phyloP scores from a whole-genome alignment of 2,113 vertebrate genomes.

The Labrus mixtus region DNA sequence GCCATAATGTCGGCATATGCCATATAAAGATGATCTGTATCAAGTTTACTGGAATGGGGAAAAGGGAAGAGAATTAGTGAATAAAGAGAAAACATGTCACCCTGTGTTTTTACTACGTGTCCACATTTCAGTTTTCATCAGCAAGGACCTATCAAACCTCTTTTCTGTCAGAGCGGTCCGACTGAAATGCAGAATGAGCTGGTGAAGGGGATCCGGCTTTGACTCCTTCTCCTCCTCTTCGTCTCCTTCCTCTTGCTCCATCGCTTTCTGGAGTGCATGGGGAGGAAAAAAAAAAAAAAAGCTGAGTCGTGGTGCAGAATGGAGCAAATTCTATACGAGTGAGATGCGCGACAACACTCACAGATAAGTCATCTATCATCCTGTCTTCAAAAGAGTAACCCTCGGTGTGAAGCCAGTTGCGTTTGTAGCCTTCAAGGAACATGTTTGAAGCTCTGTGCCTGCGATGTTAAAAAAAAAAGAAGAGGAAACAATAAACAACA shows the following conservation, averaged over 20 bases:
- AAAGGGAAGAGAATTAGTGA: constrained; percentile 7
- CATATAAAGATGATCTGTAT: constrained; percentile 86
- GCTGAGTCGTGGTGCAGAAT: neutral
- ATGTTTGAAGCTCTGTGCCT: constrained; percentile 95
- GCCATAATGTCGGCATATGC: constrained; percentile 87
- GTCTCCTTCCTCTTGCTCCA: constrained; percentile 88
- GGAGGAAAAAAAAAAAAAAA: too few relatives aligned
- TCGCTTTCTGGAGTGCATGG: constrained; percentile 80
- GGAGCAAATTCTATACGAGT: neutral
- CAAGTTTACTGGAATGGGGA: constrained; percentile 81
- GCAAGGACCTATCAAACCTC: constrained; percentile 80
- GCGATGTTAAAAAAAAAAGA: constrained; percentile 29
- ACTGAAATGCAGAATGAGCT: constrained; percentile 95
- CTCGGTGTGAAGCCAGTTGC: constrained; percentile 89
- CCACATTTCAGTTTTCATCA: neutral
- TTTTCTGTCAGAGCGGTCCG: constrained; percentile 94
- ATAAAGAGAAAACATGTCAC: neutral
- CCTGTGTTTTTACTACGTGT: neutral
- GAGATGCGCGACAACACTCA: constrained; percentile 74
- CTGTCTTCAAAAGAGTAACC: constrained; percentile 93
- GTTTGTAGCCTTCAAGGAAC: constrained; percentile 93
- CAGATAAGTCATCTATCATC: constrained; percentile 95
- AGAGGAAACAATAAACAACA: neutral
- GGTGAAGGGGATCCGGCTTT: constrained; percentile 93
- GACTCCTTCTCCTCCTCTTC: constrained; percentile 90